Evolutionary conservation across 2,113 vertebrate genomes (phyloP).

Genomic region (cattle (Bos taurus)): ARS-UCD2.0 NC_037343.1:15698001-15698500

Average conservation of each 20-base stretch:
- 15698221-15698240: too few relatives aligned
- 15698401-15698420: background rate
- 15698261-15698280: background rate
- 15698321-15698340: background rate
- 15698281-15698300: background rate
- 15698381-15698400: background rate
- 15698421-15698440: background rate
- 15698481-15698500: background rate
- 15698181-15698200: too few relatives aligned
- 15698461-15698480: background rate
- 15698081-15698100: too few relatives aligned
- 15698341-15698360: background rate
- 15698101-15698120: too few relatives aligned
- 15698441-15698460: background rate
- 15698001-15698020: too few relatives aligned
- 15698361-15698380: background rate
- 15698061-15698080: accelerated
- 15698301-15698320: background rate
- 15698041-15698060: too few relatives aligned
- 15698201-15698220: too few relatives aligned
- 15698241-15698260: too few relatives aligned
- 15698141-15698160: too few relatives aligned
- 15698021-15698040: too few relatives aligned
- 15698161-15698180: accelerated
- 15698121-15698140: too few relatives aligned